Conservation (phyloP, 30 jellyfish, hydroid and myxozoan genomes). For the Aurelia coerulea region DNA sequence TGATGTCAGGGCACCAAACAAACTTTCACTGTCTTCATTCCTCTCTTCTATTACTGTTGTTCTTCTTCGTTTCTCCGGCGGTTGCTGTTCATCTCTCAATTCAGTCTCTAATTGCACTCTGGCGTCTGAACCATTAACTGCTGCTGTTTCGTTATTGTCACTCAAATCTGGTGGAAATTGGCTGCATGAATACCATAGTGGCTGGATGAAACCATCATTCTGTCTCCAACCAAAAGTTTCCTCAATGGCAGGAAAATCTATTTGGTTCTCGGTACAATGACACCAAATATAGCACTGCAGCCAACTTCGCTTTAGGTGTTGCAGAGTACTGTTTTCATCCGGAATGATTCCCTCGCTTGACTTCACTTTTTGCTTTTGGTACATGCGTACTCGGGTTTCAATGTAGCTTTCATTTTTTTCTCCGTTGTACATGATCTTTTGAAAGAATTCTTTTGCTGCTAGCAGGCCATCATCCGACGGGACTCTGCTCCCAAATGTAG, state of each 20-base stretch:
- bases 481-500: conserved; percentile 28
- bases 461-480: conserved; percentile 11
- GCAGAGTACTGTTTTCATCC: conserved; percentile 25
- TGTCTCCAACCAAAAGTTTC: conserved; percentile 39
- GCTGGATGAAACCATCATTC: conserved; percentile 8
- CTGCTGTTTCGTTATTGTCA: not conserved
- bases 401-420: not conserved
- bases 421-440: conserved; percentile 6
- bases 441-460: conserved; percentile 38
- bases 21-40: no score
- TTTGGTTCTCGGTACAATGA: conserved; percentile 4
- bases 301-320: conserved; percentile 34
- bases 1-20: no score
- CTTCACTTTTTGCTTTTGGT: conserved; percentile 1
- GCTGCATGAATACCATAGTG: conserved; percentile 35
- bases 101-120: not conserved
- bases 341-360: conserved; percentile 41
- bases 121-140: conserved; percentile 2
- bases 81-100: not conserved
- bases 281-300: conserved; percentile 20
- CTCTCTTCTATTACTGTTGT: no score
- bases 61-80: no score
- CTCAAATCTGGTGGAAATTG: conserved; percentile 32
- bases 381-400: conserved; percentile 17
- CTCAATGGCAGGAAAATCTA: conserved; percentile 22